Evolutionary conservation across 2,888 invertebrate species (phyloP), one percentile per base, ranked within the genome.

Genomic region (Chrysopilus asiliformis): DNA sequence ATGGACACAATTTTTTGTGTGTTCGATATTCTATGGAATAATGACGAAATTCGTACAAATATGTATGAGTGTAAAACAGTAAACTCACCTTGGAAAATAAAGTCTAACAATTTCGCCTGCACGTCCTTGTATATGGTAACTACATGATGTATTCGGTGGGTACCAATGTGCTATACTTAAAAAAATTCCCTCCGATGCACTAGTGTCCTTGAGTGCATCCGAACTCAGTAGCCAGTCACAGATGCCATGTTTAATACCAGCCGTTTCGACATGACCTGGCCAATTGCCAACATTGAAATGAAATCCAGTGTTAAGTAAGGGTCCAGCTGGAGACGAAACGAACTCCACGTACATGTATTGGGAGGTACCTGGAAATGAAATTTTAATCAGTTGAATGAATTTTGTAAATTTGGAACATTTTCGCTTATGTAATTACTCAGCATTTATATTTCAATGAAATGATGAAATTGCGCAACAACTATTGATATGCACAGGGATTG

Each of bases 261-360:
- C 83, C 0, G 87, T 86, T 54, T 89, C 86, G 33, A 87, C 86
- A 60, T 87, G 86, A 1, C 89, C 89, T 0, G 89, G 89, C 87
- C 87, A 89, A 62, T 86, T 87, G 45, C 89, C 89, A 34, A 90
- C 90, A 65, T 90, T 90, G 67, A 91, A 90, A 64, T 90, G 90
- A 59, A 91, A 91, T 4, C 90, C 91, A 0, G 89, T 90, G 59
- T 90, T 90, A 33, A 90, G 69, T 14, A 91, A 67, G 0, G 90
- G 90, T 27, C 89, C 87, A 48, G 87, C 87, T 24, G 85, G 81
- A 3, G 87, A 86, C 26, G 85, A 85, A 45, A 87, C 81, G 55
- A 89, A 89, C 58, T 87, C 87, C 36, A 87, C 86, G 55, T 84
- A 86, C 48, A 87, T 69, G 53, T 86, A 84, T 49, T 83, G 82